Base-by-base conservation (phyloP, 2,797 vertebrate species). In the Nannoperca obscura region DNA sequence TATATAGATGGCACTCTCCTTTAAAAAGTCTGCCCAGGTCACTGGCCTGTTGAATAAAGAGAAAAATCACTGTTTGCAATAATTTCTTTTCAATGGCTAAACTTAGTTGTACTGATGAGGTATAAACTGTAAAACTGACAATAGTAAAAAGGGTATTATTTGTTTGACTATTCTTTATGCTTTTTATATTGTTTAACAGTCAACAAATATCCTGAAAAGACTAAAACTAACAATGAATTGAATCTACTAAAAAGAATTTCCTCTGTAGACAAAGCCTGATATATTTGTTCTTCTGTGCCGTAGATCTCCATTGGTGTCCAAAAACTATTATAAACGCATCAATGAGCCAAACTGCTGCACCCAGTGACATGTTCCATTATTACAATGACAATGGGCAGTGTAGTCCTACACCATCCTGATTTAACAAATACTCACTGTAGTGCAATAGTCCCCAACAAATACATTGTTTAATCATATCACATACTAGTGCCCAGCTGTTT, bases 21-120 rank as follows among this genome's bases (percentile, higher is more conserved):
- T 95, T 84, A 99, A 85, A 91, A 99, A 99, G 65, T 95, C 71
- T 0, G 94, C 93, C 98, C 98, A 99, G 87, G 95, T 95, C 76
- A 97, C 75, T 2, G 85, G 94, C 88, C 97, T 98, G 94, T 58
- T 68, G 1, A 59, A 81, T 5, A 79, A 4, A 86, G n/a, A 85
- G 7, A 69, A 32, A n/a, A 64, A 49, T 40, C 7, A 46, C 3
- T 8, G 0, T 30, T 64, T 53, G 24, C 17, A 32, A 19, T 30
- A 0, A 62, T 10, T 24, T 47, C 1, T 58, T 24, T 44, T 44
- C 1, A 30, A 7, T 36, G 13, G 44, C 8, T 53, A 44, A 22
- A 52, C 53, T 32, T 0, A 8, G 30, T 4, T 19, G n/a, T n/a
- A 11, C 49, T 13, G 15, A 61, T 24, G 57, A 62, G n/a, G 7